Base-by-base conservation (phyloP, 1,140 invertebrate genomes). In the Eulimnadia texana region DNA sequence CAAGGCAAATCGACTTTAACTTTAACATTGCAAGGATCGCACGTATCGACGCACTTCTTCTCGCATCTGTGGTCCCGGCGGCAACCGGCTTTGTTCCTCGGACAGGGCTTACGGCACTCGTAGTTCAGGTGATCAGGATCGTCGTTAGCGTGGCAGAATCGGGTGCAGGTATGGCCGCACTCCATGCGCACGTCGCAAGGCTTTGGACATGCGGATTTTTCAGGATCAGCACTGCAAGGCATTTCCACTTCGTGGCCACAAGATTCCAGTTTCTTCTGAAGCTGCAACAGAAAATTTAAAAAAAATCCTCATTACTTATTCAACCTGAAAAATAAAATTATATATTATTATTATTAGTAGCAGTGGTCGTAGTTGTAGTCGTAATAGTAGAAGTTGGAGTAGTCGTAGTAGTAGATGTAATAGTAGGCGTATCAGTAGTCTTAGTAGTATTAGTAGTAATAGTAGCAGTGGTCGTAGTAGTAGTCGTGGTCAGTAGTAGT, bases 131-230 rank as follows among this genome's bases (percentile, higher is more conserved):
- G 67, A 11, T 61, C 29, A 11, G 60, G 60, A 61, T 67, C 66
- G 3, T 60, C 42, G 2, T 53, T 27, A 13, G 54, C 11, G 33
- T 67, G 66, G 54, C 66, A 67, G 9, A 23, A 57, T 13, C 55
- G 27, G 6, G 42, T 50, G 56, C 67, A 67, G 3, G 27, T 42
- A 60, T 67, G 67, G 11, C 67, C 67, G 55, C 67, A 68, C 28
- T 62, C 47, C 1, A 68, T 29, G 25, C 64, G 25, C 0, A 53
- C 61, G 11, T 64, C 60, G 22, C 66, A 67, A 3, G 20, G 25
- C 0, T 2, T 2, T 16, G 19, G 25, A 24, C 64, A 65, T 13
- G 11, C 13, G 16, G 57, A 22, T 42, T 49, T 53, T 3, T 24
- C 23, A 9, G 52, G 51, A 2, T 62, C 50, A 11, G 61, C 11